Percentiles rank a stretch among this genome's conserved stretches.
Evolutionary conservation across 2,113 vertebrate species (phyloP).

Genomic region (Athene cunicularia): DNA sequence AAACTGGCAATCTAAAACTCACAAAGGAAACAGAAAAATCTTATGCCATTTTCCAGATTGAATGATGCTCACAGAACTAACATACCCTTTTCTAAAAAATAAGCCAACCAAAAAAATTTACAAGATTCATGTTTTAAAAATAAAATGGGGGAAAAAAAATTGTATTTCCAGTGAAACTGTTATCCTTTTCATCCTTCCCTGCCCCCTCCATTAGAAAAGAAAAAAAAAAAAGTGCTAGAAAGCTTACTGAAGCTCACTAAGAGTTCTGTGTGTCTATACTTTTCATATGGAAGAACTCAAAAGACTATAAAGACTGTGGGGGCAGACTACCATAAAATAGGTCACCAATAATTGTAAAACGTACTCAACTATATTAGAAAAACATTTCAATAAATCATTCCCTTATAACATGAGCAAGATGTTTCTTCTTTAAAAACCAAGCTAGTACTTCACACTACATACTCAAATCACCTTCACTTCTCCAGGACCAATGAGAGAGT

Average conservation of each 20-base stretch:
- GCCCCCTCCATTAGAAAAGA: neutral
- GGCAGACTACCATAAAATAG: neutral
- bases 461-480: neutral
- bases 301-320: neutral
- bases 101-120: neutral
- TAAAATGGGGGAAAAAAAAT: neutral
- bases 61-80: neutral
- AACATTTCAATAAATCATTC: neutral
- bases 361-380: neutral
- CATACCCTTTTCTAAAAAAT: neutral
- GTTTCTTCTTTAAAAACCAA: neutral
- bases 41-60: fast-evolving
- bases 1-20: neutral
- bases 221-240: neutral
- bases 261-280: neutral
- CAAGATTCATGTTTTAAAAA: neutral
- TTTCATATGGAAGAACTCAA: neutral
- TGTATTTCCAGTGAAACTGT: neutral
- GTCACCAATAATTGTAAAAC: neutral
- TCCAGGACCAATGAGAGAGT: neutral
- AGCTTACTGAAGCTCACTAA: neutral
- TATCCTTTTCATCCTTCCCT: neutral
- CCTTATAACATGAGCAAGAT: neutral
- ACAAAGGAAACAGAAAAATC: neutral
- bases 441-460: fast-evolving